Evolutionary conservation across 2,113 vertebrate genomes (phyloP).

Genomic region (Desmodus rotundus): DNA sequence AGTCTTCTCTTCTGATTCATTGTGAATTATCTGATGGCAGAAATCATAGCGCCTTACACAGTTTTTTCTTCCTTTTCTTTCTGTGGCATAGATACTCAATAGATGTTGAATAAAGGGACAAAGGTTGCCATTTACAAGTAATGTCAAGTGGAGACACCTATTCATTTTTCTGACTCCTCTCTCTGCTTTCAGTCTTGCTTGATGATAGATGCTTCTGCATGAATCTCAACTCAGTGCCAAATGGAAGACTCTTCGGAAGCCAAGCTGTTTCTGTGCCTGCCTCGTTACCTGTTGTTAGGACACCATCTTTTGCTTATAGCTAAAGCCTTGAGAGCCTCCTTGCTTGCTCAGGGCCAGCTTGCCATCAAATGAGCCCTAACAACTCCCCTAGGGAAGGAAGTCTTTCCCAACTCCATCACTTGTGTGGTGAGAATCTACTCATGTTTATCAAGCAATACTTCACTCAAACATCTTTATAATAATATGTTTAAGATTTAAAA

Average conservation of each 20-base stretch:
- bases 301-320: background rate
- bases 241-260: background rate
- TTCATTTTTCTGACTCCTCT: background rate
- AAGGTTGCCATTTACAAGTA: background rate
- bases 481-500: background rate
- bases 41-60: background rate
- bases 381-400: background rate
- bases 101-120: background rate
- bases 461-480: background rate
- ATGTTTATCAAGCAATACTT: background rate
- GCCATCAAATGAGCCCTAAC: background rate
- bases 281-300: background rate
- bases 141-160: background rate
- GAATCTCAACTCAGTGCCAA: background rate
- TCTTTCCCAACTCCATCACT: background rate
- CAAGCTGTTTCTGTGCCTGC: background rate
- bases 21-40: background rate
- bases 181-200: background rate
- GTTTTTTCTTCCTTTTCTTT: background rate
- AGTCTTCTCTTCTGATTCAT: background rate
- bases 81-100: background rate
- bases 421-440: background rate
- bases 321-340: background rate
- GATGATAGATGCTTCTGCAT: background rate
- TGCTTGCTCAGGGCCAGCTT: background rate